Conservation (phyloP, 2,113 vertebrate genomes). For the Sapayoa aenigma region DNA sequence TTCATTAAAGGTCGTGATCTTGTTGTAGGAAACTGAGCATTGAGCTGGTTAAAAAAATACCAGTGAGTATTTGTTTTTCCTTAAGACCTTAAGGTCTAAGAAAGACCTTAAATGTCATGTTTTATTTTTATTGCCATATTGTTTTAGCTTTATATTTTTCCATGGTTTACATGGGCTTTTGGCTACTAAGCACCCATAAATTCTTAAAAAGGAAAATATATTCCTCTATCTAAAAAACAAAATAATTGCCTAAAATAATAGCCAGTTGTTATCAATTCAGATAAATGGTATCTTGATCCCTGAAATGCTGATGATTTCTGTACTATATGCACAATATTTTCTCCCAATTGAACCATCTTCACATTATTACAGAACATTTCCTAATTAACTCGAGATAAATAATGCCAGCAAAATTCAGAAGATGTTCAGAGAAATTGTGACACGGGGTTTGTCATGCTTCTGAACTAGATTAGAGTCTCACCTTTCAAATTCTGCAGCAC, state of each 20-base stretch:
- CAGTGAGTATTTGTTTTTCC: not conserved
- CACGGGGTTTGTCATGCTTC: not conserved
- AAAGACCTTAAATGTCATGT: not conserved
- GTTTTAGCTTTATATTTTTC: not conserved
- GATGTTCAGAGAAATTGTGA: not conserved
- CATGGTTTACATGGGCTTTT: not conserved
- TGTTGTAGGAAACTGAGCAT: slow-evolving; percentile 41
- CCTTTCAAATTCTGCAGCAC: slow-evolving; percentile 47
- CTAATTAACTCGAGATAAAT: not conserved
- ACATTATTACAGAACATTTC: not conserved
- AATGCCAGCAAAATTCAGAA: not conserved
- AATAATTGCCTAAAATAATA: not conserved
- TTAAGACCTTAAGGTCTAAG: too few relatives aligned
- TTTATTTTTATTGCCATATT: not conserved
- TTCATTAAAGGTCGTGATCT: slow-evolving; percentile 77
- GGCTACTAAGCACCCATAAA: not conserved
- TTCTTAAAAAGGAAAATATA: not conserved
- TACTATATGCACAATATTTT: not conserved
- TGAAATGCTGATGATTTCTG: not conserved
- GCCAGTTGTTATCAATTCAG: not conserved
- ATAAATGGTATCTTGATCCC: not conserved
- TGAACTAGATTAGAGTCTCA: not conserved
- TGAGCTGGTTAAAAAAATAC: slow-evolving; percentile 36
- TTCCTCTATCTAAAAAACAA: not conserved
- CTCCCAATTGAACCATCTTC: not conserved